A percentile compares a stretch with the other conserved stretches of the same genome.
phyloP scores from a whole-genome alignment of 1,140 invertebrate species.

The Lordiphosa collinella region DNA sequence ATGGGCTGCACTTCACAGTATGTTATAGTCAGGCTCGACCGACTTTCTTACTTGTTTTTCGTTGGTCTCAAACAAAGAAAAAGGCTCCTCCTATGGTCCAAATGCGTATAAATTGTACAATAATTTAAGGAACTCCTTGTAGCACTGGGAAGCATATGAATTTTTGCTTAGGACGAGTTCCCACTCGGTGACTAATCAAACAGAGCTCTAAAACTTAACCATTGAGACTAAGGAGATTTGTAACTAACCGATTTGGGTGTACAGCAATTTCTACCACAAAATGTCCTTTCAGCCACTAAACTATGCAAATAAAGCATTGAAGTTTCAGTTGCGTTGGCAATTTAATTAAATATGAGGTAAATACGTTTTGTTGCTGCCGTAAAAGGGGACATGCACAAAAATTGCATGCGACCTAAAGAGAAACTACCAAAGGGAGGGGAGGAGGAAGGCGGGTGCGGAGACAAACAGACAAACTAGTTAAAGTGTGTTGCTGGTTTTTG shows the following conservation, averaged over 20 bases:
- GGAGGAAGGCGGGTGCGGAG: not conserved
- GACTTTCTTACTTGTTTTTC: too few relatives aligned
- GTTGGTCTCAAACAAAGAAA: too few relatives aligned
- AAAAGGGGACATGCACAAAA: constrained; percentile 63
- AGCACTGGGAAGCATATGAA: too few relatives aligned
- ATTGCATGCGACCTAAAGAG: constrained; percentile 45
- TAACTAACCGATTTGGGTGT: not conserved
- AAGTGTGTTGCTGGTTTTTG: constrained; percentile 43
- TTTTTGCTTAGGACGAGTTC: too few relatives aligned
- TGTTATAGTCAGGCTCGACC: too few relatives aligned
- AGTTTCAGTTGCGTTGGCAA: constrained; percentile 57
- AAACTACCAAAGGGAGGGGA: not conserved
- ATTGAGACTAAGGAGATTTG: too few relatives aligned
- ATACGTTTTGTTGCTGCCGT: constrained; percentile 48
- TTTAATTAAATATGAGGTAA: constrained; percentile 75
- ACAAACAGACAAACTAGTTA: constrained; percentile 67
- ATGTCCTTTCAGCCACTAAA: constrained; percentile 41
- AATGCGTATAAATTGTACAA: too few relatives aligned
- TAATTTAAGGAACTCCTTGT: too few relatives aligned
- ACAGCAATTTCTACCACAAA: constrained; percentile 9
- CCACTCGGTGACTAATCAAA: too few relatives aligned
- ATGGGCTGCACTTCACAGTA: too few relatives aligned
- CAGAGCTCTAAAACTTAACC: too few relatives aligned
- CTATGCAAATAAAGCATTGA: constrained; percentile 65
- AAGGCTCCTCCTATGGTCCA: too few relatives aligned